These are phyloP conservation scores for Cettia cetti DNA, from an alignment of 2,113 vertebrate species.

Conservation along the genomic window DNA sequence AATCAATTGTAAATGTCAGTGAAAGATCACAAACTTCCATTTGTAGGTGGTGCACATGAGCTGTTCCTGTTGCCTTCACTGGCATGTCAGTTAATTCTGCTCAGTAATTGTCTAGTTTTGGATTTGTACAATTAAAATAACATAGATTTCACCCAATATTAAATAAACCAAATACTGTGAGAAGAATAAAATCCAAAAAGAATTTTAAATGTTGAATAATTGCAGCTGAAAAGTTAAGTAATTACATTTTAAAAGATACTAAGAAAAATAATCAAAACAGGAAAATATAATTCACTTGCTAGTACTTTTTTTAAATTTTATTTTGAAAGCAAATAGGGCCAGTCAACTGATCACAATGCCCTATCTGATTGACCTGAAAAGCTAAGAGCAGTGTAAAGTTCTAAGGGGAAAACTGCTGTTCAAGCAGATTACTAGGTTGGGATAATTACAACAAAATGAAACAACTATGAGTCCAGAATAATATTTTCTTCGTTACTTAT, in stretches of 20 bases:
- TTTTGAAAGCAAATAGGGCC: neutral
- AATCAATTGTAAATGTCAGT: neutral
- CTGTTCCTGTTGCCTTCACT: neutral
- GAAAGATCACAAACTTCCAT: neutral
- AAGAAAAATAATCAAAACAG: neutral
- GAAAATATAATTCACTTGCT: neutral
- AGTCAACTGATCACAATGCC: neutral
- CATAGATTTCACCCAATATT: neutral
- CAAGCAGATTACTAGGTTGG: neutral
- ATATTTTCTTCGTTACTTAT: neutral
- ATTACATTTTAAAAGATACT: neutral
- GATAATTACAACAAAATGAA: neutral
- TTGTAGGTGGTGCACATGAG: neutral
- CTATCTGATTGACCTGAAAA: neutral
- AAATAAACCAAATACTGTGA: neutral
- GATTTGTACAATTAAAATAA: neutral
- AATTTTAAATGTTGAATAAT: neutral
- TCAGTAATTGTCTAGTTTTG: neutral
- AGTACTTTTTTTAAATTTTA: neutral
- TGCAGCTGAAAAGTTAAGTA: neutral
- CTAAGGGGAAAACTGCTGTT: neutral
- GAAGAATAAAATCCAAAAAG: neutral
- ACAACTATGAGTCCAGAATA: neutral
- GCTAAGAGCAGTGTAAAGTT: neutral
- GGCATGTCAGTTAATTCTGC: neutral